Percentiles rank a stretch among this genome's conserved stretches.
phyloP scores from a whole-genome alignment of 2,888 invertebrate species.

The Mesoligia furuncula region DNA sequence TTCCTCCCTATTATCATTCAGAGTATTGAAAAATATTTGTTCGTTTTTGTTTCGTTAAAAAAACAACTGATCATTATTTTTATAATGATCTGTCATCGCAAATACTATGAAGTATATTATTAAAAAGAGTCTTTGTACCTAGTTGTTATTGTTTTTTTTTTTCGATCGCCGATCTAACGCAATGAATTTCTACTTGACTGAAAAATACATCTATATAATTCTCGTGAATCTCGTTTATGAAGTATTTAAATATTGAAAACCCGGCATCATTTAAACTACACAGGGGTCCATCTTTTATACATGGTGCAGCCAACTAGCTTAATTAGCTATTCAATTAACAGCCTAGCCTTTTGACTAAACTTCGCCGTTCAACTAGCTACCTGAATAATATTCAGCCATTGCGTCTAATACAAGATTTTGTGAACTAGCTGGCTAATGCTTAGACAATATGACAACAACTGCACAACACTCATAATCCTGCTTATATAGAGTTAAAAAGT shows the following conservation, averaged over 20 bases:
- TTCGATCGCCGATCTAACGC: background rate
- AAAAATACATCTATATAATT: background rate
- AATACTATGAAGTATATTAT: constrained; percentile 10
- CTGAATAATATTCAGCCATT: too few species aligned
- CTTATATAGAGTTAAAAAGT: too few species aligned
- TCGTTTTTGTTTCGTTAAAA: constrained; percentile 15
- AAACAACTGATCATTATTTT: constrained; percentile 18
- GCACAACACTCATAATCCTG: background rate
- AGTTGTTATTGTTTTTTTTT: background rate
- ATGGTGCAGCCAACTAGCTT: too few species aligned
- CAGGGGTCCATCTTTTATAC: background rate
- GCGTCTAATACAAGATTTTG: too few species aligned
- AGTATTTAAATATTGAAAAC: background rate
- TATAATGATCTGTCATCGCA: constrained; percentile 14
- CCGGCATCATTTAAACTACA: background rate
- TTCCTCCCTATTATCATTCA: constrained; percentile 44
- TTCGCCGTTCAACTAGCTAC: too few species aligned
- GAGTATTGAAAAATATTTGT: constrained; percentile 23
- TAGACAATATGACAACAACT: background rate
- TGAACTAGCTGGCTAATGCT: too few species aligned
- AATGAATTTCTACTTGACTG: background rate
- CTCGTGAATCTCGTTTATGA: background rate
- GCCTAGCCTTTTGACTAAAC: too few species aligned
- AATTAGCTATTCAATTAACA: too few species aligned
- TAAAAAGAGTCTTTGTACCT: background rate